Conservation (phyloP, 2,888 invertebrate genomes). For the Lepidocyrtoides sp. region DNA sequence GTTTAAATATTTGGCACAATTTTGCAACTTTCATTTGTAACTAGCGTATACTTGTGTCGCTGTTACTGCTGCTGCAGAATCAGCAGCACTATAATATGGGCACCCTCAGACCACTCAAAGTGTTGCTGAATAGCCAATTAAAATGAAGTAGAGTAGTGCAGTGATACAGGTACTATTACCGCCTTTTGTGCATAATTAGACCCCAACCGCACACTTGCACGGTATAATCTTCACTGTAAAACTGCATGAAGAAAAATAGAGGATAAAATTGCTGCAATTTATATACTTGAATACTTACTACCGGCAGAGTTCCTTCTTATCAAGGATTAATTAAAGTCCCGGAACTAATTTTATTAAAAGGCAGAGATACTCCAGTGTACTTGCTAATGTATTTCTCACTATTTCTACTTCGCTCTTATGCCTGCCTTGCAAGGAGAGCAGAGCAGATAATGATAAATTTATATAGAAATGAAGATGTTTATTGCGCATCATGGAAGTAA, state of each 20-base stretch:
- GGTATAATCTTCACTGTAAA: not conserved
- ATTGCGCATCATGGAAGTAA: slow-evolving; percentile 31
- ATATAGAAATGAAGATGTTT: slow-evolving; percentile 42
- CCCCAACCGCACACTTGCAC: slow-evolving; percentile 4
- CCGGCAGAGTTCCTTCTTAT: slow-evolving; percentile 27
- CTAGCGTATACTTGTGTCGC: not conserved
- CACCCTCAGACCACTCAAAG: not conserved
- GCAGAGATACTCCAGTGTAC: slow-evolving; percentile 24
- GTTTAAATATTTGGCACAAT: too few species aligned
- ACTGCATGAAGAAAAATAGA: not conserved
- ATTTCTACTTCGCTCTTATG: not conserved
- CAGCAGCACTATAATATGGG: not conserved
- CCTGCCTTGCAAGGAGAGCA: not conserved
- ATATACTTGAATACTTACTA: not conserved
- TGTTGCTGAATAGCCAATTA: slow-evolving; percentile 44
- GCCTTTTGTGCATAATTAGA: slow-evolving; percentile 61
- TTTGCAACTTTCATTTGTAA: not conserved
- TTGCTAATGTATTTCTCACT: not conserved
- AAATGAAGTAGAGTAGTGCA: not conserved
- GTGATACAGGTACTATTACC: slow-evolving; percentile 32
- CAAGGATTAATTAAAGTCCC: slow-evolving; percentile 66
- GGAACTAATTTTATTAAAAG: slow-evolving; percentile 59
- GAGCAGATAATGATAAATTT: not conserved
- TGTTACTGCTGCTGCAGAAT: not conserved
- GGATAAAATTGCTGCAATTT: not conserved